Evolutionary conservation across 2,113 vertebrate genomes (phyloP), one percentile per base, ranked within the genome.

Genomic region (Rousettus leschenaultii): DNA sequence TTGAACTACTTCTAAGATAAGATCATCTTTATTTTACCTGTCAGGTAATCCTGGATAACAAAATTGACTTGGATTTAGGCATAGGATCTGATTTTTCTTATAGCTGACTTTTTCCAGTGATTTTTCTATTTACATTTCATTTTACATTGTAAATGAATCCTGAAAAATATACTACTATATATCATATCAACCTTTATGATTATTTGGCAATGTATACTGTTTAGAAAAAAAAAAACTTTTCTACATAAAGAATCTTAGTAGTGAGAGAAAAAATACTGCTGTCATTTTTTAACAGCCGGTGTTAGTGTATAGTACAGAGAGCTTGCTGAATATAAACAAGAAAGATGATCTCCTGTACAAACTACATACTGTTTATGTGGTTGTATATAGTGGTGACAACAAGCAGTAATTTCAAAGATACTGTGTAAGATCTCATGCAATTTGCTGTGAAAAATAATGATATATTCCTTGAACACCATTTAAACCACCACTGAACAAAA

Each of bases 201-300:
- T 97, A 93, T 95, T 96, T 55, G 96, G 68, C 38, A 95, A 70
- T 51, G 86, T 43, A 82, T 33, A 78, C 33, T 93, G 15, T 73
- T 89, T 91, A 86, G 43, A 48, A 66, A 79, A 68, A 90, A 90
- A 86, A 75, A 92, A 95, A n/a, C 19, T 45, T 89, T 12, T 94
- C 59, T 80, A 61, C 75, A 92, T 96, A 96, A 96, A 97, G 63
- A 68, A 95, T 96, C 45, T 93, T 93, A 51, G 88, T 86, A 82
- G 86, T 86, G n/a, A 97, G 89, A 95, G 51, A 98, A 90, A 97
- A 97, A 97, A 97, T 96, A 95, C 51, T 89, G 88, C 80, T 92
- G 94, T 96, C 95, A 95, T 94, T 97, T 96, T 96, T 96, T 96
- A 98, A 98, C 96, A 97, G 97, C 95, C 96, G 93, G 93, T 90